Evolutionary conservation across 2,888 invertebrate genomes (phyloP).

Genomic region (Mimumesa dahlbomi): DNA sequence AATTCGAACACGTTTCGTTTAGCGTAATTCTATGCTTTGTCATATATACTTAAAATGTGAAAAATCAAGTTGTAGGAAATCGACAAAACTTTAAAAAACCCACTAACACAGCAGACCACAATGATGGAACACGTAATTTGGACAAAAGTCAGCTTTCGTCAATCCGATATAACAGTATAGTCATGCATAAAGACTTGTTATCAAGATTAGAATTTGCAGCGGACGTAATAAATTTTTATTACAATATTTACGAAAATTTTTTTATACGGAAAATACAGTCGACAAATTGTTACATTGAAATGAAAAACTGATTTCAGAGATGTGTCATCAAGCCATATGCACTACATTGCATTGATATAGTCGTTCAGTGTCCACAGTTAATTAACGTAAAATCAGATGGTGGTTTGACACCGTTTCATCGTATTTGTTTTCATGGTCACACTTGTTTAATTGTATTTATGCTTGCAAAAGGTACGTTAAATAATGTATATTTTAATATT

Average conservation of each 20-base stretch:
- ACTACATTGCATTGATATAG: slow-evolving; percentile 46
- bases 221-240: slow-evolving; percentile 21
- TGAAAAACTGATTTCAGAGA: slow-evolving; percentile 32
- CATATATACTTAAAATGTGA: too few relatives aligned
- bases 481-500: slow-evolving; percentile 2
- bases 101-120: too few relatives aligned
- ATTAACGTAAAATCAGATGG: slow-evolving; percentile 33
- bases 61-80: too few relatives aligned
- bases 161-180: slow-evolving; percentile 20
- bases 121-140: slow-evolving; percentile 10
- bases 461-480: slow-evolving; percentile 47
- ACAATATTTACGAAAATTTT: slow-evolving; percentile 1
- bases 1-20: too few relatives aligned
- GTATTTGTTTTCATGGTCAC: slow-evolving; percentile 42
- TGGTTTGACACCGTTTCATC: slow-evolving; percentile 51
- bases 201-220: slow-evolving; percentile 16
- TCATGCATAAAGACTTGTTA: slow-evolving; percentile 36
- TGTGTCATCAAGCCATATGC: slow-evolving; percentile 38
- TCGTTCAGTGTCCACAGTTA: slow-evolving; percentile 44
- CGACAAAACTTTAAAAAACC: too few relatives aligned
- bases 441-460: slow-evolving; percentile 47
- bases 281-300: neutral
- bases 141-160: slow-evolving; percentile 7
- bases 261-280: neutral
- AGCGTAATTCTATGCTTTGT: too few relatives aligned